These are phyloP conservation scores for Euura saliciscinereae DNA, from an alignment of 1,140 invertebrate species.

Conservation along the genomic window DNA sequence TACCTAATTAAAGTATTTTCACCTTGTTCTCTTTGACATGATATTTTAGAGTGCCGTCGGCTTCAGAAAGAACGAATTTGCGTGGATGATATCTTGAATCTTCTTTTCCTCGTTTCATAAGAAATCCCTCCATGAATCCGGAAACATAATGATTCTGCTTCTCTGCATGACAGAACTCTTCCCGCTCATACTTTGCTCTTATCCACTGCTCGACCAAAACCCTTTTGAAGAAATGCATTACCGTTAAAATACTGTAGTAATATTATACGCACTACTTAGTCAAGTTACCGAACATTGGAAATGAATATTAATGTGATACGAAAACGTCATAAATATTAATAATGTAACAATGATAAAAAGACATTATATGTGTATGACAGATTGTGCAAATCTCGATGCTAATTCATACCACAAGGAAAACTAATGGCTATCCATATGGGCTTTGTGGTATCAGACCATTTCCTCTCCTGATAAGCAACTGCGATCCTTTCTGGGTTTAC, in stretches of 20 bases:
- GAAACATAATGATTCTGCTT: conserved; percentile 75
- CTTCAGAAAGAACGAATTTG: conserved; percentile 82
- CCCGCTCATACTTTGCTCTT: conserved; percentile 85
- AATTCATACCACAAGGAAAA: neutral
- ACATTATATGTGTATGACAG: neutral
- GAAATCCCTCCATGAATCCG: conserved; percentile 81
- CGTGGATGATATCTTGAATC: conserved; percentile 81
- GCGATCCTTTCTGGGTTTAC: neutral
- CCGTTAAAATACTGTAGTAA: neutral
- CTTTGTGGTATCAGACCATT: neutral
- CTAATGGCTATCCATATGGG: neutral
- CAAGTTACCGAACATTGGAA: too few relatives aligned
- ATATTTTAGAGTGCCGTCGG: conserved; percentile 83
- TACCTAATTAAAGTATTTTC: conserved; percentile 28
- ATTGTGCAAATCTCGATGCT: neutral
- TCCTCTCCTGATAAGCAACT: neutral
- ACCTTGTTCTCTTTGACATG: conserved; percentile 81
- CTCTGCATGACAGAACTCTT: conserved; percentile 84
- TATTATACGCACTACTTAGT: too few relatives aligned
- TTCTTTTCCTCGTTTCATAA: conserved; percentile 90
- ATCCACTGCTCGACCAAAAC: conserved; percentile 91
- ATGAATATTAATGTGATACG: too few relatives aligned
- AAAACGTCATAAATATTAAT: too few relatives aligned
- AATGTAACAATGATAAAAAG: neutral
- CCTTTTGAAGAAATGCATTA: conserved; percentile 60